A percentile compares a stretch with the other conserved stretches of the same genome.
Evolutionary conservation across 92 coral and sea anemone genomes (phyloP).

Genomic region (Bergia sp.): DNA sequence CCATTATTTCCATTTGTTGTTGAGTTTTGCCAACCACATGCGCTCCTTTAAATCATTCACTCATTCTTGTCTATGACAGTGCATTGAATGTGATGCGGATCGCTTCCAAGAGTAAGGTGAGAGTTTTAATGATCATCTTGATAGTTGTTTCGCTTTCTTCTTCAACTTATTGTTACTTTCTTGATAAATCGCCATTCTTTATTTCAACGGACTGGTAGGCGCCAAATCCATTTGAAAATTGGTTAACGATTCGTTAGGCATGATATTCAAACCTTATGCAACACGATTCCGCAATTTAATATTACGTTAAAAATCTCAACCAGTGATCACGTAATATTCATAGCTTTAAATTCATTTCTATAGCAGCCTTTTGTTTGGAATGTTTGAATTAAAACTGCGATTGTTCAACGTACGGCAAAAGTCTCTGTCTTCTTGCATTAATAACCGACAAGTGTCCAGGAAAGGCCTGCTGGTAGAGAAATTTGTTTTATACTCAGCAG

Average conservation of each 20-base stretch:
- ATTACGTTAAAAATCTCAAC: neutral
- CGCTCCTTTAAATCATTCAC: conserved; percentile 1
- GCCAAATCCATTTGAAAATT: neutral
- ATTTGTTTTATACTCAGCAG: neutral
- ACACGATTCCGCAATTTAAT: no score
- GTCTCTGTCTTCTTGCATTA: neutral
- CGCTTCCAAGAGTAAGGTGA: conserved; percentile 13
- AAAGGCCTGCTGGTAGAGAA: neutral
- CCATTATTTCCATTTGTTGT: conserved; percentile 33
- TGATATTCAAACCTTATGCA: neutral
- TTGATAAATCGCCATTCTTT: neutral
- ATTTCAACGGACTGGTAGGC: neutral
- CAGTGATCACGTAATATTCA: neutral
- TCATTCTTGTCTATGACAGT: neutral
- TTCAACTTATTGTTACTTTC: neutral
- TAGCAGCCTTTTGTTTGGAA: neutral
- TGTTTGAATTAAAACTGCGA: neutral
- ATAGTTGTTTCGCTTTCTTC: neutral
- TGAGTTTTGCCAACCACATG: conserved; percentile 1
- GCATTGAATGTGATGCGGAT: neutral
- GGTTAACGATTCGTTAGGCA: neutral
- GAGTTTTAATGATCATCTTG: neutral
- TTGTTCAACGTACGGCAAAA: neutral
- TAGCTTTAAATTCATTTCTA: neutral
- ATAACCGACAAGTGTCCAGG: neutral